Evolutionary conservation across 2,113 vertebrate species (phyloP), one percentile per base, ranked within the genome.

Genomic region (Engraulis encrasicolus): DNA sequence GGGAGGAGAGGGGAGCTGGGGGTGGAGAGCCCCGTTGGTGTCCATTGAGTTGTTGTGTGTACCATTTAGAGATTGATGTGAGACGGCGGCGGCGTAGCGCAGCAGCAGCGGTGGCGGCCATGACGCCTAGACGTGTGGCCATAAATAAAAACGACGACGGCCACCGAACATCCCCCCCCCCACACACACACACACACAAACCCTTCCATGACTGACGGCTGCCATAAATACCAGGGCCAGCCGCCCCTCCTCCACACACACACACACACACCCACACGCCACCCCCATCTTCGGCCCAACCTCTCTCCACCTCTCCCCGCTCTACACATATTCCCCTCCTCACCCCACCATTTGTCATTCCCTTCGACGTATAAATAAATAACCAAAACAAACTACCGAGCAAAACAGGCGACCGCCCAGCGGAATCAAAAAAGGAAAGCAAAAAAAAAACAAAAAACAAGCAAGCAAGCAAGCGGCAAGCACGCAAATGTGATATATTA

Each of bases 21-120:
- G n/a, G n/a, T n/a, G n/a, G n/a, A n/a, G n/a, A n/a, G 94, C 90
- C 89, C 83, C 71, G 85, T 84, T 89, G 90, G 77, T 81, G 86
- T 82, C 88, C 87, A 85, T 87, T 86, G 89, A 91, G 90, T 89
- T 89, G 89, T 91, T 90, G 91, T 90, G 91, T 90, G 87, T 90
- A 91, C 92, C 92, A 91, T 95, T 94, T 93, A 92, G 88, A 91
- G 92, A 95, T 93, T 93, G 92, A 94, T 93, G 86, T 88, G 91
- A 88, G 85, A 71, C 50, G 85, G 86, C 89, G 85, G 84, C 91
- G 92, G 92, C 91, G n/a, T n/a, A 45, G 40, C 40, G 9, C 40
- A 45, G 40, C 40, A 45, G 40, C 40, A 45, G 40, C 3, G 40
- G 40, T 45, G 61, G 90, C 27, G 27, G 66, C 66, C 66, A 74